Evolutionary conservation across 2,113 vertebrate genomes (phyloP), one percentile per base, ranked within the genome.

Genomic region (Corvus cornix): DNA sequence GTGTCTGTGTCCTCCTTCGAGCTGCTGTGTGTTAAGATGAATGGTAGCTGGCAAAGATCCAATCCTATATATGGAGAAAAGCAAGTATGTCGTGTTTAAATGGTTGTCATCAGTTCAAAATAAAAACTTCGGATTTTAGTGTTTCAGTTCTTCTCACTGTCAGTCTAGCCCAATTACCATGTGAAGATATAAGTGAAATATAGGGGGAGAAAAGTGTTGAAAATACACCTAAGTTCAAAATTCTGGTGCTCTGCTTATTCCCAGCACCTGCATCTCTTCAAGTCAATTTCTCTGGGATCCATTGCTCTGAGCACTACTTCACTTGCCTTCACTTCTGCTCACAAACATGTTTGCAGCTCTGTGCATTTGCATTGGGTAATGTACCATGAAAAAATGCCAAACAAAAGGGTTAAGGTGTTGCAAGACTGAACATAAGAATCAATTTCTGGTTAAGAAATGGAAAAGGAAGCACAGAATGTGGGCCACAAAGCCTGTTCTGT

Each of bases 391-490:
- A 73, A 74, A 58, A 18, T 49, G 37, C 64, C 46, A 31, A 81
- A 56, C 5, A 67, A 21, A 39, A 62, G n/a, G 31, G 30, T 60
- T 60, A 62, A 84, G 41, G 13, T 66, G 9, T 56, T 89, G 76
- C n/a, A 81, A 88, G 91, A 68, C 23, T 41, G 49, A 64, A n/a
- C 13, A 43, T 21, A 30, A 66, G 77, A 86, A 90, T 80, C 21
- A 80, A 74, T 77, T 92, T 76, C 63, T 90, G 53, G 6, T 80
- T 68, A 85, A 90, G 37, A 82, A 93, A 43, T 9, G n/a, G 28
- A 73, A 90, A 76, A 53, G 19, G 37, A 80, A 90, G 43, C n/a
- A 80, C 12, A n/a, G 76, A 64, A 67, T 35, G 37, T 31, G 10
- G n/a, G 31, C 59, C 67, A 69, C 46, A 44, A 76, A 66, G 11